Evolutionary conservation across 2,113 vertebrate genomes (phyloP).

Genomic region (Cebidichthys violaceus): DNA sequence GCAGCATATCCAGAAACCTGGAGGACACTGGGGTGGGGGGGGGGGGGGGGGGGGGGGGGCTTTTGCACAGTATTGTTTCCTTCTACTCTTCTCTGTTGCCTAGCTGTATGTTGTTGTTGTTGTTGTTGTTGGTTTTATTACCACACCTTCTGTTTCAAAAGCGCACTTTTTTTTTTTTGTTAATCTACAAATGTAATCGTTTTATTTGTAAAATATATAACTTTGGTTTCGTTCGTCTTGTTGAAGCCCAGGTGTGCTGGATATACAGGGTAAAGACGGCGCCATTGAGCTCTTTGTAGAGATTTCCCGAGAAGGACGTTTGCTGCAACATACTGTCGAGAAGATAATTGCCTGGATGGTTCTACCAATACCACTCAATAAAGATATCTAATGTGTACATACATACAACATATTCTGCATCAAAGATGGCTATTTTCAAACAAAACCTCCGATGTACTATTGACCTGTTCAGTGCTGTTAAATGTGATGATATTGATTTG

Average conservation of each 20-base stretch:
- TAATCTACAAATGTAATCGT: constrained; percentile 8
- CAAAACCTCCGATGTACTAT: constrained; percentile 24
- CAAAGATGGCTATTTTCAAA: constrained; percentile 31
- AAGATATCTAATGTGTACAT: constrained; percentile 20
- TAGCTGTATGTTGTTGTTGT: background rate
- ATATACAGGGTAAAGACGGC: constrained; percentile 55
- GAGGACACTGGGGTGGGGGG: constrained; percentile 43
- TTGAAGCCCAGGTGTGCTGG: constrained; percentile 37
- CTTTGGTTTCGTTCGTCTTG: constrained; percentile 38
- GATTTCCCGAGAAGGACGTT: constrained; percentile 15
- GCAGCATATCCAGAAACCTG: constrained; percentile 39
- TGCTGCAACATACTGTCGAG: background rate
- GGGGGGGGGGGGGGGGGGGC: no score
- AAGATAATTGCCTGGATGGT: constrained; percentile 15
- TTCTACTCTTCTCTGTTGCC: constrained; percentile 57
- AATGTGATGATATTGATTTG: constrained; percentile 40
- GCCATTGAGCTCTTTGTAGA: constrained; percentile 46
- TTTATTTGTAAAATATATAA: constrained; percentile 45
- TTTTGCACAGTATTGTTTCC: constrained; percentile 70
- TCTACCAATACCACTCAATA: constrained; percentile 28
- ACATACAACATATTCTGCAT: constrained; percentile 46
- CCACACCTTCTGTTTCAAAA: constrained; percentile 42
- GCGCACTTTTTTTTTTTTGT: constrained; percentile 42
- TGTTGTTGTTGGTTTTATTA: constrained; percentile 9
- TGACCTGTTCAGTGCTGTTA: constrained; percentile 15